phyloP scores from a whole-genome alignment of 2,888 invertebrate genomes.

The Lingula anatina region DNA sequence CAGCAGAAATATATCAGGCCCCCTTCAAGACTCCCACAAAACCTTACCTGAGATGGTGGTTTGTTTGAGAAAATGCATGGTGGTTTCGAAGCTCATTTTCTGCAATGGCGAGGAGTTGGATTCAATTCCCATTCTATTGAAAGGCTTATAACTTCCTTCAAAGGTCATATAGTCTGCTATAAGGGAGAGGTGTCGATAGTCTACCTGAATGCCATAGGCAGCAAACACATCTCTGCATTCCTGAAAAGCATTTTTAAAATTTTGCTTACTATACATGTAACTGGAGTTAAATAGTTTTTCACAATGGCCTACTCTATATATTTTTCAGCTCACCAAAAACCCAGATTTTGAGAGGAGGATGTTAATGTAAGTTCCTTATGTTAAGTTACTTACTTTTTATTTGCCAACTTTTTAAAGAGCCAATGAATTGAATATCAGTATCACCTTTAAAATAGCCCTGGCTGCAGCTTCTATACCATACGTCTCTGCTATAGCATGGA shows the following conservation, averaged over 20 bases:
- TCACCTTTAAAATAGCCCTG: constrained; percentile 77
- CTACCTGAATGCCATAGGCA: constrained; percentile 93
- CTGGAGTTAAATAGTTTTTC: too few relatives aligned
- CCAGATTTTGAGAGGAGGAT: too few relatives aligned
- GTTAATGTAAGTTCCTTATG: too few relatives aligned
- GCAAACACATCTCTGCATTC: constrained; percentile 95
- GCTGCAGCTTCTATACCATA: constrained; percentile 97
- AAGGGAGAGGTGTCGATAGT: constrained; percentile 85
- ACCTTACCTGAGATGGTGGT: constrained; percentile 64
- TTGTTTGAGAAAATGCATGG: constrained; percentile 75
- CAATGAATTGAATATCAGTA: too few relatives aligned
- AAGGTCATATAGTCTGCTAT: constrained; percentile 98
- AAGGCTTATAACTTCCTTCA: constrained; percentile 80
- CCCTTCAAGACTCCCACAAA: too few relatives aligned
- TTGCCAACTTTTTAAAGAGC: too few relatives aligned
- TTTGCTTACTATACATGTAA: too few relatives aligned
- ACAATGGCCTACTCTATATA: too few relatives aligned
- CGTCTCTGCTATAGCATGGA: constrained; percentile 80
- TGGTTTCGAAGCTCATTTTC: constrained; percentile 97
- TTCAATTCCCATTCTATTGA: constrained; percentile 87
- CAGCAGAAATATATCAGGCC: too few relatives aligned
- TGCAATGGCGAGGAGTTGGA: constrained; percentile 89
- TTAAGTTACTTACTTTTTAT: too few relatives aligned
- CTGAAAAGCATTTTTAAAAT: constrained; percentile 50
- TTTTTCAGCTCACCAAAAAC: too few relatives aligned